These are phyloP conservation scores for Phrynocephalus forsythii DNA, from an alignment of 2,797 vertebrate species.

Conservation along the genomic window DNA sequence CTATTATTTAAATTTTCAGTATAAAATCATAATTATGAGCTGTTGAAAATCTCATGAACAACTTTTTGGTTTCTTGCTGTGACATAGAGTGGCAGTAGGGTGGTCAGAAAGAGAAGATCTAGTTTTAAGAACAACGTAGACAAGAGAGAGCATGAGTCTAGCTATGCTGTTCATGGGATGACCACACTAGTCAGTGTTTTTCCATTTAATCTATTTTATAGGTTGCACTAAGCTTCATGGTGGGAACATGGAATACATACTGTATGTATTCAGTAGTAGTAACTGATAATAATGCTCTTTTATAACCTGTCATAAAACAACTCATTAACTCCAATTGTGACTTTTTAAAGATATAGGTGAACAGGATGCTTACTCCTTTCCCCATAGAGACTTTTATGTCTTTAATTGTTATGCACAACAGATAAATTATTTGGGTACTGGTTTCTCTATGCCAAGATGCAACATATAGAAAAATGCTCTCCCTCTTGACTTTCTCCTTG, in stretches of 20 bases:
- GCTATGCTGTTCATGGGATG: neutral
- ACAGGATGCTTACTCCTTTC: neutral
- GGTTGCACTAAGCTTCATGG: neutral
- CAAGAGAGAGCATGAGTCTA: neutral
- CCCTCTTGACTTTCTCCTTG: constrained; percentile 1
- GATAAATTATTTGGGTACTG: neutral
- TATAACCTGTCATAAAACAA: neutral
- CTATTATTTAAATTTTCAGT: neutral
- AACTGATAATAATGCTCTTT: neutral
- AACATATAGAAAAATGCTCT: neutral
- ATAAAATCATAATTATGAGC: neutral
- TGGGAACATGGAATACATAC: neutral
- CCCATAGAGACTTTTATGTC: neutral
- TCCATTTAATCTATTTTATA: neutral
- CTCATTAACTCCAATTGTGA: neutral
- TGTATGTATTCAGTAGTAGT: neutral
- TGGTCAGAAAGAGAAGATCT: neutral
- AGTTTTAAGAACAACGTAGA: neutral
- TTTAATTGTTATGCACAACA: neutral
- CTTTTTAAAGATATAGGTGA: neutral
- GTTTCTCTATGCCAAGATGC: neutral
- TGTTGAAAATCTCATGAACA: neutral
- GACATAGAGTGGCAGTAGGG: neutral
- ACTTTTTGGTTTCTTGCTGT: neutral
- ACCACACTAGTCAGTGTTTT: neutral